phyloP scores from a whole-genome alignment of 2,113 vertebrate genomes.

The Tichodroma muraria region DNA sequence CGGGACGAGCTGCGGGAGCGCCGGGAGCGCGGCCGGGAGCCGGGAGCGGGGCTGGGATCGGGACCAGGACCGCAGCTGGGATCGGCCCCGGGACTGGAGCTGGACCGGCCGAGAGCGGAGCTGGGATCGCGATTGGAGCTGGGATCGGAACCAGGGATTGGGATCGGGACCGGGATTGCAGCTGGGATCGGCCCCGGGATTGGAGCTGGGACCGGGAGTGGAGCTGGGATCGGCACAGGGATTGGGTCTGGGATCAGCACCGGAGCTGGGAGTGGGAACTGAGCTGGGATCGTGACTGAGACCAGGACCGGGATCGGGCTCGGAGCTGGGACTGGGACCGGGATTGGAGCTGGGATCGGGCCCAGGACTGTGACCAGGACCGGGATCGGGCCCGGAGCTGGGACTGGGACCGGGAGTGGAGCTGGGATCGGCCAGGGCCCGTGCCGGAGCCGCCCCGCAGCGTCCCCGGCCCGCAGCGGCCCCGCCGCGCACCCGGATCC shows the following conservation, averaged over 20 bases:
- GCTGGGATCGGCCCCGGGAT: no score
- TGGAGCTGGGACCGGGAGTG: neutral
- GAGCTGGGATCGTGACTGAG: no score
- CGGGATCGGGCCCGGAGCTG: neutral
- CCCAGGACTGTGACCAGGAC: neutral
- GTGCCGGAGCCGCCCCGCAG: neutral
- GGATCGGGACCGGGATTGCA: neutral
- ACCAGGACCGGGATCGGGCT: no score
- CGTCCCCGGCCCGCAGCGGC: neutral
- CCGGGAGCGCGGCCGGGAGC: neutral
- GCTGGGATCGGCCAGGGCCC: neutral
- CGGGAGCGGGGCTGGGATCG: neutral
- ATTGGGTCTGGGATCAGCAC: rapidly evolving
- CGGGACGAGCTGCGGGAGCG: neutral
- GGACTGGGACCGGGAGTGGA: no score
- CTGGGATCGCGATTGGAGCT: neutral
- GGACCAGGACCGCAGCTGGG: no score
- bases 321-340: neutral
- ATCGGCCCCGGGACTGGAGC: no score
- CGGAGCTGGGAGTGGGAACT: neutral
- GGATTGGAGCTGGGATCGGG: neutral
- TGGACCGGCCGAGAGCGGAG: no score
- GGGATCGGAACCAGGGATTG: neutral
- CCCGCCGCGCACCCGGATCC: neutral
- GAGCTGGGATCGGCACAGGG: no score